These are phyloP conservation scores for Huso huso DNA, from an alignment of 2,797 vertebrate genomes.

Conservation along the genomic window DNA sequence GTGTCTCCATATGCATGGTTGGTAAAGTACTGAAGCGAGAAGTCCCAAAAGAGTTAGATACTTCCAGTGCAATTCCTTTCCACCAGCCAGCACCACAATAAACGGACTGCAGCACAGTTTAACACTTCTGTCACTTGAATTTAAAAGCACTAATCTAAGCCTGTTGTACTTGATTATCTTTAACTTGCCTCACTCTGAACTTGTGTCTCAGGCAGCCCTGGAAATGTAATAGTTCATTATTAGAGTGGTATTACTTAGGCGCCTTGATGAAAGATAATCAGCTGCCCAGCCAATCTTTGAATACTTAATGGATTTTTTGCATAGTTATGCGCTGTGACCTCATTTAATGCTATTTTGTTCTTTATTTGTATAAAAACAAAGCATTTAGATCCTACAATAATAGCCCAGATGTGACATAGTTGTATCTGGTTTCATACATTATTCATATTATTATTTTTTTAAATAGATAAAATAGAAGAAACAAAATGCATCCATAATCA, in stretches of 20 bases:
- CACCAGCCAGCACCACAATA: slow-evolving; percentile 39
- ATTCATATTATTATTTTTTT: too few relatives aligned
- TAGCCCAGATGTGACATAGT: too few relatives aligned
- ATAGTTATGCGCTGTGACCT: slow-evolving; percentile 31
- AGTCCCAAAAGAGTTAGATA: slow-evolving; percentile 54
- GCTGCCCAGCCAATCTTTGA: slow-evolving; percentile 31
- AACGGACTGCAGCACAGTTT: slow-evolving; percentile 26
- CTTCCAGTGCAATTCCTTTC: slow-evolving; percentile 45
- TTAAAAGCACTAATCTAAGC: slow-evolving; percentile 55
- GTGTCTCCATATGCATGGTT: slow-evolving; percentile 52
- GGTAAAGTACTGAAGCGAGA: slow-evolving; percentile 54
- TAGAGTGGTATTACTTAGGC: slow-evolving; percentile 43
- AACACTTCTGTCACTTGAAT: slow-evolving; percentile 45
- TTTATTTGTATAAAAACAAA: slow-evolving; percentile 37
- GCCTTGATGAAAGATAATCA: slow-evolving; percentile 40
- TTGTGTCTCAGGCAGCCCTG: slow-evolving; percentile 46
- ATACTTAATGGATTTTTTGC: slow-evolving; percentile 32
- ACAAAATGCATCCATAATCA: too few relatives aligned
- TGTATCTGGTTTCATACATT: too few relatives aligned
- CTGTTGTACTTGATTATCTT: slow-evolving; percentile 62
- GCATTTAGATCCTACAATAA: too few relatives aligned
- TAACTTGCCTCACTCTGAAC: slow-evolving; percentile 56
- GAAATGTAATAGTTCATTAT: slow-evolving; percentile 53
- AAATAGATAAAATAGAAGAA: too few relatives aligned
- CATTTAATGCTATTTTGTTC: slow-evolving; percentile 32